Evolutionary conservation across 2,888 invertebrate genomes (phyloP), one percentile per base, ranked within the genome.

Genomic region (Phasia obesa): DNA sequence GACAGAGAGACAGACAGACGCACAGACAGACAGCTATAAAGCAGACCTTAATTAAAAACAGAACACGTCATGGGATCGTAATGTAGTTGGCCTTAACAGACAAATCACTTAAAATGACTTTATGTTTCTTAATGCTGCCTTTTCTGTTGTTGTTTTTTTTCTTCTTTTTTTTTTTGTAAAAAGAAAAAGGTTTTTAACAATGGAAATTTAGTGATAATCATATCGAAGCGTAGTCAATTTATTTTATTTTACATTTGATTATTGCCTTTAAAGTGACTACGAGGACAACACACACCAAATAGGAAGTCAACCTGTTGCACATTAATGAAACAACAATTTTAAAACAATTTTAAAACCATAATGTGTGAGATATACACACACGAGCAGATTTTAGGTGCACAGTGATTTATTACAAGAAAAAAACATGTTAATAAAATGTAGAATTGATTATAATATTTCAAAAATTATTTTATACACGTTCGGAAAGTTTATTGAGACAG

Each of bases 31-130:
- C n/a, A 47, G 27, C 31, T 23, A 59, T 31, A 31, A 17, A 71
- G 49, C n/a, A 21, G 5, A 53, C 62, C 62, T 62, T 64, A 69
- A 76, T 76, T 76, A 69, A 53, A 62, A 77, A 47, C 42, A 62
- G 51, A 78, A 84, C 85, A 85, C 86, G 85, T 85, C 86, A 85
- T 84, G 67, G 65, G 81, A 64, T 84, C 81, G 71, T 57, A 84
- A 85, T 85, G 85, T 70, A 82, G 74, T 78, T 84, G 85, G 76
- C 84, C 81, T 84, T 62, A 49, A 9, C 38, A 70, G 60, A 76
- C 64, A 59, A 65, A 71, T 71, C 70, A 78, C 65, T 71, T 78
- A 42, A 78, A 65, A 59, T 60, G 31, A 21, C 49, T 64, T 62
- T 59, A 51, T 23, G 5, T 60, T 69, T 77, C 6, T 60, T 44